Evolutionary conservation across 2,797 vertebrate species (phyloP), one percentile per base, ranked within the genome.

Genomic region (Nannoperca obscura): DNA sequence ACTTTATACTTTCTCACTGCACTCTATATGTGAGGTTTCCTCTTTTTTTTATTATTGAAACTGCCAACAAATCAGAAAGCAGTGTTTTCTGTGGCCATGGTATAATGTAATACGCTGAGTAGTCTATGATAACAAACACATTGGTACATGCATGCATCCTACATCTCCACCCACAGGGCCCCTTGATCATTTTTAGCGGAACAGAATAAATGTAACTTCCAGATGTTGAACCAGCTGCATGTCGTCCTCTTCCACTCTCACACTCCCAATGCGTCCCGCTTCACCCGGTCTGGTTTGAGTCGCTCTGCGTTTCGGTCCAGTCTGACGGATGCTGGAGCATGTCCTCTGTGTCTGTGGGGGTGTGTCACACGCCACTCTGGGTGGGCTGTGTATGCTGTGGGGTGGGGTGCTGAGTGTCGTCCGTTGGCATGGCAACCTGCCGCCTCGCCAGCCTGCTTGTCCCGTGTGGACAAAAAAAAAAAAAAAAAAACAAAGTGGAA

Each of bases 341-440:
- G 95, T 91, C 87, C 64, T 87, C n/a, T 93, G 52, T 94, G 85
- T 94, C 50, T 93, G 87, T 89, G 68, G 22, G 72, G 72, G 81
- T 86, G 80, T 90, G 87, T 82, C 77, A 70, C 76, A 49, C 74
- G 74, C 90, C 76, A 74, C 80, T 68, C 19, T 52, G 32, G 50
- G 76, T 24, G 74, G 60, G 47, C 75, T 71, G 75, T 71, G 46
- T 32, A 6, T 27, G 24, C 2, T 27, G 24, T 27, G 24, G 24
- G 24, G 24, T 27, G 20, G 47, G 82, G 77, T 58, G 76, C 85
- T 86, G 81, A 84, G 87, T 92, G 90, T 93, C 13, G 90, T 92
- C 71, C 86, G 82, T 95, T 91, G 90, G 95, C 95, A 95, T 96
- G 95, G 94, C 94, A 94, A 92, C 84, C 80, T 90, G 91, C 89